phyloP scores from a whole-genome alignment of 2,888 invertebrate genomes.

The Digitonthophagus gazella region DNA sequence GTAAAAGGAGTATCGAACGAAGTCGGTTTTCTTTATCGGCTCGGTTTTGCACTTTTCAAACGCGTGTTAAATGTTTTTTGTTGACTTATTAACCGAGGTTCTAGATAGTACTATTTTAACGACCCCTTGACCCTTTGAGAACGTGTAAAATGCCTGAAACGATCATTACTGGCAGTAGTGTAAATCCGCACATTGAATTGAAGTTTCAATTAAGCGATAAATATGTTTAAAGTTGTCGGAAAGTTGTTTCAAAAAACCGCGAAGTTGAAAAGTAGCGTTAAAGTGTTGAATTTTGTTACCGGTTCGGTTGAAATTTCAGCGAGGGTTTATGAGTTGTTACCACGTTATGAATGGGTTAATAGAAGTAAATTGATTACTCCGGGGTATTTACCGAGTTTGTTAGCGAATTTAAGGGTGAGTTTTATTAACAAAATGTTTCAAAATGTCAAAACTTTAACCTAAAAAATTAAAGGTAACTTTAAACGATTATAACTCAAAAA shows the following conservation, averaged over 20 bases:
- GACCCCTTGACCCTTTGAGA: background rate
- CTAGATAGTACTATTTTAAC: background rate
- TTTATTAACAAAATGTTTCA: too few relatives aligned
- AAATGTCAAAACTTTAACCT: background rate
- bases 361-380: background rate
- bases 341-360: background rate
- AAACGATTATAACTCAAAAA: too few relatives aligned
- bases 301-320: constrained; percentile 6
- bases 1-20: too few relatives aligned
- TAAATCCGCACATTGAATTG: too few relatives aligned
- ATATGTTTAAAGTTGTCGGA: constrained; percentile 4
- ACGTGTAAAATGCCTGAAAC: background rate
- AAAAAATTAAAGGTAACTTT: too few relatives aligned
- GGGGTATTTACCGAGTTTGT: background rate
- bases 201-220: too few relatives aligned
- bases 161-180: background rate
- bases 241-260: constrained; percentile 10
- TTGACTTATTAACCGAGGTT: background rate
- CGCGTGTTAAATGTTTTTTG: background rate
- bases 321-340: background rate
- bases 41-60: background rate
- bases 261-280: constrained; percentile 6
- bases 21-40: too few relatives aligned
- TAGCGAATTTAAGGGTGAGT: constrained; percentile 12
- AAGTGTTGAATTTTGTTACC: constrained; percentile 11